A percentile compares a stretch with the other conserved stretches of the same genome.
These are phyloP conservation scores for Spodoptera frugiperda DNA, from an alignment of 1,140 invertebrate species.

Conservation along the genomic window DNA sequence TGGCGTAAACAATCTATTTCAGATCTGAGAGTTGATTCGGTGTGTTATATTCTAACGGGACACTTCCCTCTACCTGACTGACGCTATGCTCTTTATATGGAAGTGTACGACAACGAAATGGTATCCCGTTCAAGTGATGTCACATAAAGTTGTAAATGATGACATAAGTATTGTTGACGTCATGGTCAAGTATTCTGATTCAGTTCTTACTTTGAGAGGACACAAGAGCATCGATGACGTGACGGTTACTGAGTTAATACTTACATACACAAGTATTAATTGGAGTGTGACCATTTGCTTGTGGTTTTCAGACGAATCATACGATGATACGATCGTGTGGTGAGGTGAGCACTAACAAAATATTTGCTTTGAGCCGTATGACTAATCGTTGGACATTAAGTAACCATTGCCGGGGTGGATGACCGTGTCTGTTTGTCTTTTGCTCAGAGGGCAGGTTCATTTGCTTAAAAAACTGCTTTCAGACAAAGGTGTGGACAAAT, in stretches of 20 bases:
- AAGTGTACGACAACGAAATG: not conserved
- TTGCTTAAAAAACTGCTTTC: slow-evolving; percentile 62
- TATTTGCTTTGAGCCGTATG: slow-evolving; percentile 71
- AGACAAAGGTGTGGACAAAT: slow-evolving; percentile 60
- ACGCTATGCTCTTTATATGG: slow-evolving; percentile 25
- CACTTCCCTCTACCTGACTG: slow-evolving; percentile 56
- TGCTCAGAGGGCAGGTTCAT: slow-evolving; percentile 66
- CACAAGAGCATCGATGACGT: slow-evolving; percentile 36
- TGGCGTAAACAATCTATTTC: slow-evolving; percentile 84
- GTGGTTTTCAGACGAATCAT: slow-evolving; percentile 59
- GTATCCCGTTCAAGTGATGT: slow-evolving; percentile 12
- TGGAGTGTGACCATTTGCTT: slow-evolving; percentile 20
- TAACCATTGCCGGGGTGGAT: slow-evolving; percentile 76
- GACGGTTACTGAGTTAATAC: slow-evolving; percentile 7
- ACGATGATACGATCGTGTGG: slow-evolving; percentile 67
- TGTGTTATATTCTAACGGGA: slow-evolving; percentile 62
- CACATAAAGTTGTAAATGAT: slow-evolving; percentile 8
- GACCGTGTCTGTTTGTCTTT: slow-evolving; percentile 76
- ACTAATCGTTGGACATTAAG: slow-evolving; percentile 80
- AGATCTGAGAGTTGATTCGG: slow-evolving; percentile 74
- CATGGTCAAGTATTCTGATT: slow-evolving; percentile 10
- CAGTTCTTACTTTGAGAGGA: not conserved
- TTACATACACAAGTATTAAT: slow-evolving; percentile 10
- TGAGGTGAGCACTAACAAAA: slow-evolving; percentile 66
- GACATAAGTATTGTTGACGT: slow-evolving; percentile 18